phyloP scores from a whole-genome alignment of 1,140 invertebrate genomes.

The Nomia melanderi region DNA sequence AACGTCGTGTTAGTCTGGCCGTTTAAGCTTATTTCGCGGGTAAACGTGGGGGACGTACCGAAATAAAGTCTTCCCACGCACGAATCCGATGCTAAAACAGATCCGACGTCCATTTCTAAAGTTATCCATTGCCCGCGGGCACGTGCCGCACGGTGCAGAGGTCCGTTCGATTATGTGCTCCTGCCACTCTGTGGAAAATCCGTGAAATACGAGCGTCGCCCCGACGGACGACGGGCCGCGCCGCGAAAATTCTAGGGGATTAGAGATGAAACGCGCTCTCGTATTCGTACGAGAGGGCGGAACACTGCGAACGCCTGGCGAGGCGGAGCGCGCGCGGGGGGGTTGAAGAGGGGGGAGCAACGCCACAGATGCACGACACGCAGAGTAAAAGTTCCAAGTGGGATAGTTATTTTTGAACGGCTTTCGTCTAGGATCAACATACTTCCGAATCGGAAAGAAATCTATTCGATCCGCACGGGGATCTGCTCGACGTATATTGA shows the following conservation, averaged over 20 bases:
- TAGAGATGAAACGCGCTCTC: not conserved
- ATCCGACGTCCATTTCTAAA: conserved; percentile 67
- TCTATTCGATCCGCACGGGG: not conserved
- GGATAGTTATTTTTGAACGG: conserved; percentile 44
- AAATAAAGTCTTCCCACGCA: conserved; percentile 70
- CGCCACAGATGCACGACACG: conserved; percentile 20
- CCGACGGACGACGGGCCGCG: conserved; percentile 10
- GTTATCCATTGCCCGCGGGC: conserved; percentile 58
- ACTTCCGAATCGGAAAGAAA: conserved; percentile 11
- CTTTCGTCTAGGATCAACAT: conserved; percentile 26
- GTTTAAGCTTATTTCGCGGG: conserved; percentile 64
- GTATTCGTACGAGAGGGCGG: not conserved
- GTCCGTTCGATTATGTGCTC: conserved; percentile 13
- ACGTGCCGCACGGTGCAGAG: conserved; percentile 57
- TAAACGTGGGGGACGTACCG: conserved; percentile 59
- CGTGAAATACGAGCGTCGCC: conserved; percentile 49
- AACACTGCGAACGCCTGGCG: no score
- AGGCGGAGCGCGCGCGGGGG: not conserved
- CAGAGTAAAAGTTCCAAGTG: conserved; percentile 42
- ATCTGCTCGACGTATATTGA: not conserved
- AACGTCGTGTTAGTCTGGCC: conserved; percentile 44
- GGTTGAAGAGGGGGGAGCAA: not conserved
- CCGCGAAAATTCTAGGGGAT: conserved; percentile 3
- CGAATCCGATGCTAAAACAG: conserved; percentile 64
- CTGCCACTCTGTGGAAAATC: conserved; percentile 49